These are phyloP conservation scores for Lepidurus couesii DNA, from an alignment of 1,140 invertebrate species.

Conservation along the genomic window DNA sequence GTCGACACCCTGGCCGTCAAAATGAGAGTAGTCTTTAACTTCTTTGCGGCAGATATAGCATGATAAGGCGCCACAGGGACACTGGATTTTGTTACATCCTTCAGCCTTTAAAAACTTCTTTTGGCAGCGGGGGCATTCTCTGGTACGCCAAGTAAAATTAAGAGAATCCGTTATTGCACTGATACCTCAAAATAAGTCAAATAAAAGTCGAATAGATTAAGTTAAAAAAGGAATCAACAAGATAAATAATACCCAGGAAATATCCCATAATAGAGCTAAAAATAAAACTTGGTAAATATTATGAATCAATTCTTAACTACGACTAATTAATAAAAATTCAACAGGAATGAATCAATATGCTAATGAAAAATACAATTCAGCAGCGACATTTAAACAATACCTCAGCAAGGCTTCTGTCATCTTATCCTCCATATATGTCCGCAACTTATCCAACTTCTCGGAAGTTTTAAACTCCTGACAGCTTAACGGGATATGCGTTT, in stretches of 20 bases:
- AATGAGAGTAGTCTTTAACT: conserved; percentile 46
- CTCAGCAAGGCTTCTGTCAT: conserved; percentile 59
- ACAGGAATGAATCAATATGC: too few species aligned
- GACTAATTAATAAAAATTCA: too few species aligned
- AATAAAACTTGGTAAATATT: neutral
- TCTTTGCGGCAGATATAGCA: conserved; percentile 49
- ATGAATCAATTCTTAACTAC: too few species aligned
- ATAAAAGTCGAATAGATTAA: too few species aligned
- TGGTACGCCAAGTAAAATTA: conserved; percentile 38
- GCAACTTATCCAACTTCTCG: conserved; percentile 48
- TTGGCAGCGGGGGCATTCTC: conserved; percentile 56
- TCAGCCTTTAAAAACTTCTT: conserved; percentile 56
- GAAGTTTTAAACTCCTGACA: conserved; percentile 58
- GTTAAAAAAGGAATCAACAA: too few species aligned
- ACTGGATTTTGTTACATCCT: conserved; percentile 67
- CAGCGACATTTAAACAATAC: conserved; percentile 37
- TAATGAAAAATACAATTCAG: neutral
- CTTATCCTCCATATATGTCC: conserved; percentile 57
- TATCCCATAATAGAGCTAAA: neutral
- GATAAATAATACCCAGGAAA: too few species aligned
- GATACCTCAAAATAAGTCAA: too few species aligned
- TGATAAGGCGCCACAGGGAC: conserved; percentile 48
- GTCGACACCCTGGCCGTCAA: conserved; percentile 37
- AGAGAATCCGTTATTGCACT: neutral
- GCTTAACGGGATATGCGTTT: conserved; percentile 57